Evolutionary conservation across 2,113 vertebrate species (phyloP).

Genomic region (Micronycteris hirsuta): DNA sequence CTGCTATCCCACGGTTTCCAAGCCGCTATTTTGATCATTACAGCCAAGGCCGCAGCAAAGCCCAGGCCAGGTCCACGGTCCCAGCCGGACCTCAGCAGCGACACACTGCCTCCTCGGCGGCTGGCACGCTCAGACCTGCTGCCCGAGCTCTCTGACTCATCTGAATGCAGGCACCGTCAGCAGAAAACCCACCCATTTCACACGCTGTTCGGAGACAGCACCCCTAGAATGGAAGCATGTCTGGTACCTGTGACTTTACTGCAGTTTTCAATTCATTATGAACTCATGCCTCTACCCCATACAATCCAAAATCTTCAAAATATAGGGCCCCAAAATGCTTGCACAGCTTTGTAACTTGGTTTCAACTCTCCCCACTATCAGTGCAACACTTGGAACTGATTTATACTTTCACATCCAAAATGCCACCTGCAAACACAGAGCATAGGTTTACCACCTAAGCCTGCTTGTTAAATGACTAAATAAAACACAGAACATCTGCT

Average conservation of each 20-base stretch:
- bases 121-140: neutral
- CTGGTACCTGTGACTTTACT: neutral
- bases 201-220: neutral
- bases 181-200: neutral
- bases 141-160: no score
- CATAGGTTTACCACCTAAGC: neutral
- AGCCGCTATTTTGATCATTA: neutral
- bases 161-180: neutral
- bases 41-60: neutral
- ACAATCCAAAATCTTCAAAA: neutral
- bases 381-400: neutral
- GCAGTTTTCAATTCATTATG: neutral
- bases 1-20: neutral
- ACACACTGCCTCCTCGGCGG: no score
- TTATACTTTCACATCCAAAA: neutral
- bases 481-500: neutral
- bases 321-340: neutral
- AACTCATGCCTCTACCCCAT: neutral
- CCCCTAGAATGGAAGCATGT: neutral
- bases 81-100: neutral
- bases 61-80: neutral
- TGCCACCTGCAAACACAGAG: neutral
- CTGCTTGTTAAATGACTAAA: neutral
- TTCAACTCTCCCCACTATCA: neutral
- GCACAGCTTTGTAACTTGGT: neutral